These are phyloP conservation scores for Formica aserva DNA, from an alignment of 2,888 invertebrate genomes.

Conservation along the genomic window DNA sequence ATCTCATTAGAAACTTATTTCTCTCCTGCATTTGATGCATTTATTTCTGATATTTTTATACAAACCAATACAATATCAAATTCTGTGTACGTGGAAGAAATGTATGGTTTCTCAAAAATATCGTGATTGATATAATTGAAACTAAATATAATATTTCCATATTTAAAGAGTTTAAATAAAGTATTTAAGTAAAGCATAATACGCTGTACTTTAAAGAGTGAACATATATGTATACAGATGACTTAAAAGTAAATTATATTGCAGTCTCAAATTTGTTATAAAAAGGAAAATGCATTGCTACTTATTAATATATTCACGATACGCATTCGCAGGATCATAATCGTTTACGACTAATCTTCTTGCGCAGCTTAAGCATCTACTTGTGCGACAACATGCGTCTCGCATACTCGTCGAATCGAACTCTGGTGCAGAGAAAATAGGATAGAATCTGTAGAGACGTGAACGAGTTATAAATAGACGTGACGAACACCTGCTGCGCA, in stretches of 20 bases:
- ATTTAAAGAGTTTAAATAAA: not conserved
- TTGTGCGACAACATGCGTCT: not conserved
- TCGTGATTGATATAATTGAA: not conserved
- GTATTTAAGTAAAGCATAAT: not conserved
- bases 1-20: not conserved
- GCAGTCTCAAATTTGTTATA: not conserved
- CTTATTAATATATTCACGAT: not conserved
- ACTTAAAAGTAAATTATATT: not conserved
- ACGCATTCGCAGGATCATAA: conserved; percentile 17
- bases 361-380: conserved; percentile 6
- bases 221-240: not conserved
- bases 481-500: conserved; percentile 83
- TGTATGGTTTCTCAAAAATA: not conserved
- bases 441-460: conserved; percentile 49
- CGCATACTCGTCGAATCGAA: conserved; percentile 38
- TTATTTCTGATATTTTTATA: not conserved
- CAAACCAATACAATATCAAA: not conserved
- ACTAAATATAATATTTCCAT: not conserved
- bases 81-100: not conserved
- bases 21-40: not conserved
- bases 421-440: conserved; percentile 60
- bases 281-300: not conserved
- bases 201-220: not conserved
- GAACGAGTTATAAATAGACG: conserved; percentile 81
- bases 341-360: conserved; percentile 12